phyloP scores from a whole-genome alignment of 2,113 vertebrate species.

The Falco punctatus region DNA sequence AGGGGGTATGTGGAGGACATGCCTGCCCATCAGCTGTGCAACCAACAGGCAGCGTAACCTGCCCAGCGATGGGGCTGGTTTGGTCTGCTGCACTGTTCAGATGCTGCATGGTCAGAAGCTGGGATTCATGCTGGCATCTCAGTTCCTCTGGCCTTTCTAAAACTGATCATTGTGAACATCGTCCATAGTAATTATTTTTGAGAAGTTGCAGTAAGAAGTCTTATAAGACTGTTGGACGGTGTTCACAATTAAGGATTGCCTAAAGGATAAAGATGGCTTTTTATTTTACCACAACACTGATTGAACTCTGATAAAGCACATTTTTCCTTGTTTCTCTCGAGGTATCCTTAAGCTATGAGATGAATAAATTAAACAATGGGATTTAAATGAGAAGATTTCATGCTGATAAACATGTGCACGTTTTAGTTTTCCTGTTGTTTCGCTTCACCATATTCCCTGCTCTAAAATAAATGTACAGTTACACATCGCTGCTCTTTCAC shows the following conservation, averaged over 20 bases:
- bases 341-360: conserved; percentile 49
- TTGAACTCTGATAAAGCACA: conserved; percentile 30
- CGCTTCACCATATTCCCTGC: background rate
- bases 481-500: background rate
- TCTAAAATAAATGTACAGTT: background rate
- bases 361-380: conserved; percentile 66
- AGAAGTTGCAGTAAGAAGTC: background rate
- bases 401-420: background rate
- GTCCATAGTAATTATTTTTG: background rate
- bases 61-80: background rate
- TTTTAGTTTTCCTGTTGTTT: conserved; percentile 27
- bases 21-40: background rate
- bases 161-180: background rate
- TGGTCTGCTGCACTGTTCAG: background rate
- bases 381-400: conserved; percentile 59
- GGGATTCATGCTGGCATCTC: background rate
- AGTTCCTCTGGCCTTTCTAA: background rate
- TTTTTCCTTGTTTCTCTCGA: conserved; percentile 21
- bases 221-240: background rate
- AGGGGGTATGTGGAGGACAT: background rate
- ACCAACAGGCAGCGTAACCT: background rate
- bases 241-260: conserved; percentile 39
- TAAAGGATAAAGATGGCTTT: conserved; percentile 1
- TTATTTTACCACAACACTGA: conserved; percentile 15
- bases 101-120: background rate